These are phyloP conservation scores for Thryonomys swinderianus DNA, from an alignment of 2,113 vertebrate species.

Conservation along the genomic window DNA sequence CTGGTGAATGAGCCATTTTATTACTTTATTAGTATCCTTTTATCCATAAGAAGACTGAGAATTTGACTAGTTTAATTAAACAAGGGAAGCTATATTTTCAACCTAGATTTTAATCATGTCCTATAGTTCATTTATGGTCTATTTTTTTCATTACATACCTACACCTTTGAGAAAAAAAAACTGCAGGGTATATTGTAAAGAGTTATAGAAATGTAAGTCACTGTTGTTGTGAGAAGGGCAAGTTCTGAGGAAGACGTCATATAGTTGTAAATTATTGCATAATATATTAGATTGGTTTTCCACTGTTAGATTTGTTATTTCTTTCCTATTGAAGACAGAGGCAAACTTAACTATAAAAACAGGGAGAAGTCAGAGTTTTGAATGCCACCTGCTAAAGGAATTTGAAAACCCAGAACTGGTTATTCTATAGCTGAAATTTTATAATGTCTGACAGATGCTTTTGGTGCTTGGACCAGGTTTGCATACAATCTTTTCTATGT, in stretches of 20 bases:
- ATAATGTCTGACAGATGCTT: background rate
- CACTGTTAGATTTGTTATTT: background rate
- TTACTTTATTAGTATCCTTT: background rate
- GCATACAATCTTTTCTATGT: background rate
- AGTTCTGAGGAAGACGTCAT: background rate
- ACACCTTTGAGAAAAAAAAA: background rate
- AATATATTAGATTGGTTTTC: constrained; percentile 19
- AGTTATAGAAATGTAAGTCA: background rate
- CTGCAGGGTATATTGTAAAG: background rate
- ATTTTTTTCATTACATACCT: background rate
- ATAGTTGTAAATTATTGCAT: background rate
- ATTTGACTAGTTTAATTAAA: background rate
- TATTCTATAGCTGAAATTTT: background rate
- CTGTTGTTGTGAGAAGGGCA: background rate
- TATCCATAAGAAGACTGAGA: background rate
- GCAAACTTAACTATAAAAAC: background rate
- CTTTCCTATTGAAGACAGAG: background rate
- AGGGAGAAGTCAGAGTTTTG: background rate
- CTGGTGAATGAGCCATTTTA: background rate
- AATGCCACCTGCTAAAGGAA: background rate
- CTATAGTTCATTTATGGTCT: background rate
- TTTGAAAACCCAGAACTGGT: background rate
- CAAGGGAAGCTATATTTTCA: background rate
- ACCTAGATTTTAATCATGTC: background rate
- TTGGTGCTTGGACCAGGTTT: background rate